phyloP scores from a whole-genome alignment of 2,113 vertebrate genomes.

The Chaetops frenatus region DNA sequence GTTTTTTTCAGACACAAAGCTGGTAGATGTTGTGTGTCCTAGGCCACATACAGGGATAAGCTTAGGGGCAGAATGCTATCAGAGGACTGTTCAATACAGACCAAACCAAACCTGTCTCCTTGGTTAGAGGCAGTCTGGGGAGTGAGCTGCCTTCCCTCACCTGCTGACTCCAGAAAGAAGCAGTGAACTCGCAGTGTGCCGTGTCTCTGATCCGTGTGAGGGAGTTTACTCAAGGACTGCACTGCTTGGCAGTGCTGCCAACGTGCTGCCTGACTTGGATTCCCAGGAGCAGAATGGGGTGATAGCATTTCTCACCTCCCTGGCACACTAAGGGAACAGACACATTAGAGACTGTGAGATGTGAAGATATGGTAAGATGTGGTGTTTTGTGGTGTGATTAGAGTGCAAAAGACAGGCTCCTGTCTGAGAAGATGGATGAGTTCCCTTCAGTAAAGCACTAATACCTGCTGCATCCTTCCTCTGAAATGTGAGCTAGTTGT shows the following conservation, averaged over 20 bases:
- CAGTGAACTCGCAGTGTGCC: not conserved
- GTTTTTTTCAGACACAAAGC: not conserved
- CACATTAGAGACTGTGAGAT: not conserved
- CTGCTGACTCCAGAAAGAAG: not conserved
- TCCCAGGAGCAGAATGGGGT: not conserved
- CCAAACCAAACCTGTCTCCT: not conserved
- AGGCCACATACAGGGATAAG: rapidly evolving
- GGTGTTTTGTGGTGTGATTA: not conserved
- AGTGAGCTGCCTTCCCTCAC: not conserved
- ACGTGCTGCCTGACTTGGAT: not conserved
- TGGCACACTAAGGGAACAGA: not conserved
- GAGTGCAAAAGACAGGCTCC: not conserved
- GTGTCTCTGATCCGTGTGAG: not conserved
- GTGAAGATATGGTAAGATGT: not conserved
- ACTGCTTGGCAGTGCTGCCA: not conserved
- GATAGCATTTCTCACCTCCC: not conserved
- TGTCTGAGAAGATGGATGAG: not conserved
- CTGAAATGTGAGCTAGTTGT: not conserved
- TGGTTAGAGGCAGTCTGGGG: rapidly evolving
- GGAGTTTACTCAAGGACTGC: not conserved
- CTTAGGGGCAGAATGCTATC: not conserved
- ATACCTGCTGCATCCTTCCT: not conserved
- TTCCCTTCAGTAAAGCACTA: not conserved
- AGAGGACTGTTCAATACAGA: not conserved
- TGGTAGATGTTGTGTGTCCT: not conserved